Percentiles rank a stretch among this genome's conserved stretches.
These are phyloP conservation scores for Tadarida brasiliensis DNA, from an alignment of 2,797 vertebrate species.

Conservation along the genomic window DNA sequence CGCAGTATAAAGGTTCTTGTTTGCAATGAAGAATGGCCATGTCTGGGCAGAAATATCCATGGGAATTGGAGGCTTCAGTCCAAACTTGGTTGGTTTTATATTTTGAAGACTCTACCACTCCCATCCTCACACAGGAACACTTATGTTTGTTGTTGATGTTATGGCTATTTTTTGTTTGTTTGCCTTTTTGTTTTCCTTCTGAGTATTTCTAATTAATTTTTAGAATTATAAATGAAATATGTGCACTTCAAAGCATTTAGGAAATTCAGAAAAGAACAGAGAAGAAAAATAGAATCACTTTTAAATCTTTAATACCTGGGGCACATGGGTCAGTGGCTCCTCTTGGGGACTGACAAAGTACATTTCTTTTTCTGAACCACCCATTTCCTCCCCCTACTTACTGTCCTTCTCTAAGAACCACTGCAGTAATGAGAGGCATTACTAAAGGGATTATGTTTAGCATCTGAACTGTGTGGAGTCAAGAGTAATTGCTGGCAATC, in stretches of 20 bases:
- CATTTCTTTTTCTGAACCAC: background rate
- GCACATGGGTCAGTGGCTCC: background rate
- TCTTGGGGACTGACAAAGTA: background rate
- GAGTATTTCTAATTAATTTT: background rate
- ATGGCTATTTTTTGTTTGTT: background rate
- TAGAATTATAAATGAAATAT: background rate
- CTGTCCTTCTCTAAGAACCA: background rate
- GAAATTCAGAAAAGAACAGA: background rate
- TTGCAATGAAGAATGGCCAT: background rate
- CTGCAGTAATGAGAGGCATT: background rate
- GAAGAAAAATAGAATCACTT: background rate
- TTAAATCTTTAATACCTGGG: background rate
- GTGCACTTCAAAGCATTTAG: slow-evolving; percentile 7
- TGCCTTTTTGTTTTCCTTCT: slow-evolving; percentile 38
- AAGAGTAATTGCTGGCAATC: background rate
- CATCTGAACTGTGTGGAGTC: background rate
- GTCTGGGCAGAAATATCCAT: background rate
- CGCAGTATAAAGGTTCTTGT: background rate
- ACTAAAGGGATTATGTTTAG: background rate
- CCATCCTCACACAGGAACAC: background rate
- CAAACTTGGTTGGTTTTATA: background rate
- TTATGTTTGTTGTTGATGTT: background rate
- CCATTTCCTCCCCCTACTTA: background rate
- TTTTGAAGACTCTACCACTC: background rate
- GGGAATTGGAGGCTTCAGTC: background rate